These are phyloP conservation scores for Hapalemur alaotrensis DNA, from an alignment of 2,797 vertebrate species.

Conservation along the genomic window DNA sequence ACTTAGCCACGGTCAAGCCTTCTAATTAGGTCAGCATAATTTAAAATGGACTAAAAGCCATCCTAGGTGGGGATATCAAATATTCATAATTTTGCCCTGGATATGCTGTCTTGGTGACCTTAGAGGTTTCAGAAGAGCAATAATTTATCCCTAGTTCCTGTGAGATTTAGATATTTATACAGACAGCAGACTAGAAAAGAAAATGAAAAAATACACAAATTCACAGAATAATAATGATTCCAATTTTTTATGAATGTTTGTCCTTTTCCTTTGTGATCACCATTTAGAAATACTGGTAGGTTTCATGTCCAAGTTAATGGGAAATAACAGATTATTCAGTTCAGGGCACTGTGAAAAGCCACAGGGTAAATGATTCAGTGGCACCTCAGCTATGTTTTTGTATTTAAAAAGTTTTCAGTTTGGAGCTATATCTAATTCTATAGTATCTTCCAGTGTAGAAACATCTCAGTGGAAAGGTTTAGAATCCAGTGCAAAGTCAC, in stretches of 20 bases:
- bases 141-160: slow-evolving; percentile 60
- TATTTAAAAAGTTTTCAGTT: slow-evolving; percentile 45
- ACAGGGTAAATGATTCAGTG: slow-evolving; percentile 69
- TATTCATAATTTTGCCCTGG: slow-evolving; percentile 29
- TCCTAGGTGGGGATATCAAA: slow-evolving; percentile 48
- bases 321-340: slow-evolving; percentile 77
- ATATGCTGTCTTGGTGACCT: slow-evolving; percentile 42
- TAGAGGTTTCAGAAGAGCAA: slow-evolving; percentile 55
- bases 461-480: slow-evolving; percentile 35
- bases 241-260: slow-evolving; percentile 72
- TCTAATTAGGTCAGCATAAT: slow-evolving; percentile 74
- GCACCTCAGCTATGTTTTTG: slow-evolving; percentile 33
- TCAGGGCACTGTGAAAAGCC: slow-evolving; percentile 56
- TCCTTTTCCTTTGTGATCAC: slow-evolving; percentile 53
- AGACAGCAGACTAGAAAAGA: slow-evolving; percentile 24
- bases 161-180: slow-evolving; percentile 54
- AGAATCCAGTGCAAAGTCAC: slow-evolving; percentile 1
- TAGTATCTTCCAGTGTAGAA: slow-evolving; percentile 14
- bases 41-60: slow-evolving; percentile 60
- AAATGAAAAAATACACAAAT: slow-evolving; percentile 41
- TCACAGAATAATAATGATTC: slow-evolving; percentile 68
- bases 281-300: slow-evolving; percentile 70
- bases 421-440: neutral
- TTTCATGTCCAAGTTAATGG: slow-evolving; percentile 64
- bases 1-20: neutral